These are phyloP conservation scores for Hylyphantes graminicola DNA, from an alignment of 1,140 invertebrate species.

Conservation along the genomic window DNA sequence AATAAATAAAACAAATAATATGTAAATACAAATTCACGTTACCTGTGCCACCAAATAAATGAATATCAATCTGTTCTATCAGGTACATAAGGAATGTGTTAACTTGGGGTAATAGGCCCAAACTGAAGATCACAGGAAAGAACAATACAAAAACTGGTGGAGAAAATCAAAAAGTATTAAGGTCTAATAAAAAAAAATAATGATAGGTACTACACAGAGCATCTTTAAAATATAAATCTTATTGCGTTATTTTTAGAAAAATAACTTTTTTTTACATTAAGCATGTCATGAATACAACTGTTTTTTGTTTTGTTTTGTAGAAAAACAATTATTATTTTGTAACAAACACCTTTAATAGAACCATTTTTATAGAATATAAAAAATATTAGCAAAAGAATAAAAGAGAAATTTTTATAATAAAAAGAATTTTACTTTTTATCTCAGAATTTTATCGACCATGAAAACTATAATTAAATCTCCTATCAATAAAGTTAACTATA, in stretches of 20 bases:
- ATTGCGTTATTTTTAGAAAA: background rate
- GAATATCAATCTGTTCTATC: slow-evolving; percentile 93
- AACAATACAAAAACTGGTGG: slow-evolving; percentile 82
- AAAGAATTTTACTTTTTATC: too few relatives aligned
- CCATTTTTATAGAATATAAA: too few relatives aligned
- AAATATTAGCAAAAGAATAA: too few relatives aligned
- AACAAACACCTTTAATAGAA: too few relatives aligned
- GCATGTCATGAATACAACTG: background rate
- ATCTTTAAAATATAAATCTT: background rate
- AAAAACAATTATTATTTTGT: too few relatives aligned
- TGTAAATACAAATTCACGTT: background rate
- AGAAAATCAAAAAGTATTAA: slow-evolving; percentile 8
- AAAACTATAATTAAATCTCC: too few relatives aligned
- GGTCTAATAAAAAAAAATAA: background rate
- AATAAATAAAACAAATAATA: too few relatives aligned
- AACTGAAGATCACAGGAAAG: slow-evolving; percentile 92
- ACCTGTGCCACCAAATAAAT: slow-evolving; percentile 94
- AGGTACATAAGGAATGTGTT: slow-evolving; percentile 97
- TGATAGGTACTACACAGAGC: too few relatives aligned
- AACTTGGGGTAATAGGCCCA: slow-evolving; percentile 95
- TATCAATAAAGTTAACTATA: too few relatives aligned
- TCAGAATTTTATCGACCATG: too few relatives aligned
- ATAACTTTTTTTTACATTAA: background rate
- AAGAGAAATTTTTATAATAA: too few relatives aligned
- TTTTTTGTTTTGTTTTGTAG: too few relatives aligned